These are phyloP conservation scores for Temnothorax unifasciatus DNA, from an alignment of 2,888 invertebrate species.

Conservation along the genomic window DNA sequence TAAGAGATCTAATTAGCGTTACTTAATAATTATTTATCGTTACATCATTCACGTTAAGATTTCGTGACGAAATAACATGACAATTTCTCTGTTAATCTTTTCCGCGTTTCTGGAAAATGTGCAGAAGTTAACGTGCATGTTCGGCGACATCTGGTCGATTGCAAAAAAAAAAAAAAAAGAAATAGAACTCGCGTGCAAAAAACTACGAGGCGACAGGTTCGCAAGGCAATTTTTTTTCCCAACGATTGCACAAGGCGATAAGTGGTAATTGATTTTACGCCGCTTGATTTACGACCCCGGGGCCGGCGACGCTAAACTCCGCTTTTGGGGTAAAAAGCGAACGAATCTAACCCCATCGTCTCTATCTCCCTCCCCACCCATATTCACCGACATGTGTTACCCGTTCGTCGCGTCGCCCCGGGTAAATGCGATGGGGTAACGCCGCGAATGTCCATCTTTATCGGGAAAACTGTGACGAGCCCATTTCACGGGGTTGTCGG, in stretches of 20 bases:
- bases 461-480: conserved; percentile 57
- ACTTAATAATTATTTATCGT: not conserved
- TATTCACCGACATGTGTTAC: conserved; percentile 75
- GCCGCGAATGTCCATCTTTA: conserved; percentile 72
- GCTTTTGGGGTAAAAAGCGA: conserved; percentile 84
- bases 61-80: not conserved
- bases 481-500: not conserved
- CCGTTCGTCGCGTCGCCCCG: conserved; percentile 55
- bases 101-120: not conserved
- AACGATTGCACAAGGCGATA: conserved; percentile 75
- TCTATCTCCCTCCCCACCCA: conserved; percentile 51
- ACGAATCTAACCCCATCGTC: conserved; percentile 78
- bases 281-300: conserved; percentile 83
- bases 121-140: not conserved
- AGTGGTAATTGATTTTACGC: conserved; percentile 86
- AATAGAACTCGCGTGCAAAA: not conserved
- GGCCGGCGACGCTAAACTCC: conserved; percentile 75
- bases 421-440: conserved; percentile 49
- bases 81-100: not conserved
- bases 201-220: conserved; percentile 65
- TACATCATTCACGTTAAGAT: not conserved
- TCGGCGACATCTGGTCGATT: conserved; percentile 22
- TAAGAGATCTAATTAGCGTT: conserved; percentile 8
- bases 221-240: conserved; percentile 36
- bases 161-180: not conserved